Conservation (phyloP, 2,113 vertebrate species). For the Setophaga coronata region DNA sequence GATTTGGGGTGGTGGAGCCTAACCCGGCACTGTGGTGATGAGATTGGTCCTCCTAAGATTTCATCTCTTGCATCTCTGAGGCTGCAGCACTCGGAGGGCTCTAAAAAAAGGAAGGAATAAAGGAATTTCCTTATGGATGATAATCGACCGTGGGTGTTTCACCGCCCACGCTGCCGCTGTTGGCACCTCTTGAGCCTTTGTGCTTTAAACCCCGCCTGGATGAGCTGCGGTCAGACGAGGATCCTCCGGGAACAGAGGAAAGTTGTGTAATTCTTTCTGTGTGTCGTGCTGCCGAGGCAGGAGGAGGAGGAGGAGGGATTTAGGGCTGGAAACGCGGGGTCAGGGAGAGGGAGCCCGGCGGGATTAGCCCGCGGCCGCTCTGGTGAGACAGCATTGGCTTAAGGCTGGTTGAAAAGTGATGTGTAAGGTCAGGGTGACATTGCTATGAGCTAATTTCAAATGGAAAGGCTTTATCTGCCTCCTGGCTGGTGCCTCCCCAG, state of each 20-base stretch:
- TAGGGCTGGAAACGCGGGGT: not conserved
- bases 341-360: not conserved
- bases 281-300: not conserved
- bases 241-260: accelerated
- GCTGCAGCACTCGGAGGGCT: not conserved
- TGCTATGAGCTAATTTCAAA: not conserved
- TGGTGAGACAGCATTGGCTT: not conserved
- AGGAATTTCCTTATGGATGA: not conserved
- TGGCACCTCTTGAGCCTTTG: not conserved
- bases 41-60: accelerated
- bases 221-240: not conserved
- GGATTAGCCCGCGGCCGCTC: not conserved
- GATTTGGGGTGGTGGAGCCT: not conserved
- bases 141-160: accelerated
- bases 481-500: not conserved
- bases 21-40: not conserved
- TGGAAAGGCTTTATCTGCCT: not conserved
- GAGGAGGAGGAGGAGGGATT: not conserved
- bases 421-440: not conserved
- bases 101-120: not conserved
- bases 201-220: not conserved
- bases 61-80: not conserved
- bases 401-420: not conserved
- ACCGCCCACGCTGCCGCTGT: accelerated
- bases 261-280: accelerated